Evolutionary conservation across 2,113 vertebrate species (phyloP), one percentile per base, ranked within the genome.

Genomic region (Salvator merianae): DNA sequence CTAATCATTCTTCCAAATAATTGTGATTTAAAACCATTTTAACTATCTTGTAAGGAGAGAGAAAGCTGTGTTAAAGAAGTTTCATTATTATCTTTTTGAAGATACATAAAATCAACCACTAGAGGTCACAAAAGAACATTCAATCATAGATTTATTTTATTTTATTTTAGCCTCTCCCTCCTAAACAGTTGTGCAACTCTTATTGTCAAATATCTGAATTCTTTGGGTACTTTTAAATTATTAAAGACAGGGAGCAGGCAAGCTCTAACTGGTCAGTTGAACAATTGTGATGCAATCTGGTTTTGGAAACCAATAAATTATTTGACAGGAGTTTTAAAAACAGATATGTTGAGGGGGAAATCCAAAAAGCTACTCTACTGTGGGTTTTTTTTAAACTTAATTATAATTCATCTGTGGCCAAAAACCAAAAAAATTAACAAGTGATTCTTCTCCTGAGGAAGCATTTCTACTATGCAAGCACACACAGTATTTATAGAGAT

Each of bases 61-160:
- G 53, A 16, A 69, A 68, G 5, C 5, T 50, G 55, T 28, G 47
- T 69, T 66, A 53, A 32, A 43, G 40, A 75, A 22, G 30, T 47
- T 66, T 74, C 3, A 1, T 28, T 38, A 7, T 30, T 18, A 26
- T 14, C n/a, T 50, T 47, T 68, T 76, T n/a, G 43, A 68, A 43
- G n/a, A 47, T 13, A 68, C 62, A 4, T 77, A 30, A 32, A 68
- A 68, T 30, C 32, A 66, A 47, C 73, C 82, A 83, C 82, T 20
- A 83, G 82, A 50, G 82, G 82, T 76, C 82, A 83, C 63, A 77
- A 77, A 83, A 77, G 82, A 83, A 69, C 73, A 34, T 47, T 77
- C 62, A 77, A 77, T 66, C 43, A 16, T 20, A 47, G 62, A 43
- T 47, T 47, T 59, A 59, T 20, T 59, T 59, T 20, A 59, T 59